Base-by-base conservation (phyloP, 2,888 invertebrate species). In the Micropterix aruncella region DNA sequence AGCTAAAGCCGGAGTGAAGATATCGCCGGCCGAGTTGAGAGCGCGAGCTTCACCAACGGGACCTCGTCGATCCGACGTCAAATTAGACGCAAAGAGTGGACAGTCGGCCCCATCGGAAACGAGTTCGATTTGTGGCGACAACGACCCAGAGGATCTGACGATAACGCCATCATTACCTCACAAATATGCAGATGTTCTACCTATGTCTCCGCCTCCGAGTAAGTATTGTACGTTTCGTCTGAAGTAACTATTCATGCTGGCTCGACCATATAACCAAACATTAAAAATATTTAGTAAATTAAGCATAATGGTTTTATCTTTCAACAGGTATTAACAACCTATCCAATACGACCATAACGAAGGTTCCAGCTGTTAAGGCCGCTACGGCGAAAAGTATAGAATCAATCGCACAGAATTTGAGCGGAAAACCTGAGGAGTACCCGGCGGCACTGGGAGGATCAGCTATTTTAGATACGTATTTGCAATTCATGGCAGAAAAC, bases 21-120 rank as follows among this genome's bases (percentile, higher is more conserved):
- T 89, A 43, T 83, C 83, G 4, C 79, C 89, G 0, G 88, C 89
- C 15, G 89, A 90, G 58, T 62, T 90, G 16, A 68, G 88, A 36
- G 89, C 90, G 0, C 74, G 90, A 18, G 88, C 89, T 1, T 90
- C 90, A 0, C 89, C 90, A 1, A 90, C 90, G 2, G 88, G 89
- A 2, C 84, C 85, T 2, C 70, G 83, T 12, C 73, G 84, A 40
- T 80, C 80, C 5, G 86, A 86, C 58, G 77, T 84, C 54, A 81
- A 87, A 57, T 62, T 89, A 51, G 88, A 89, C 56, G 75, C 86
- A 19, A 83, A 87, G n/a, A 65, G 75, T 47, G 71, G 69, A 3
- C 70, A 66, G 55, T 78, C 77, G 0, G 82, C 82, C 1, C 80
- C 80, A 3, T 81, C 81, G 2, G 83, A 83, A 61, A 79, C 77